Conservation (phyloP, 2,113 vertebrate genomes). For the Halichoeres trimaculatus region DNA sequence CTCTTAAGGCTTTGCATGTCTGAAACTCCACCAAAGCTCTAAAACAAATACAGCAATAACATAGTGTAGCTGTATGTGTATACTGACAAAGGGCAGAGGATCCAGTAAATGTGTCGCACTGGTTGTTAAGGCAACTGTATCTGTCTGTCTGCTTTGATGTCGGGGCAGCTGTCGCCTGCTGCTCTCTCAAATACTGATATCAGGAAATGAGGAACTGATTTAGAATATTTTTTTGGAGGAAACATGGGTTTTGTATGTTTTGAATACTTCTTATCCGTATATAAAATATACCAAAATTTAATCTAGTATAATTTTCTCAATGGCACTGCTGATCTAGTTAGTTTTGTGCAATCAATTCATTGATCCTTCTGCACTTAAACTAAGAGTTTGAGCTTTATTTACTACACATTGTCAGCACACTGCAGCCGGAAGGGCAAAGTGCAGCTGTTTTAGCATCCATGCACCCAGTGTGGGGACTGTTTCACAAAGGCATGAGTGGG, state of each 20-base stretch:
- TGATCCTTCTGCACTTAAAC: constrained; percentile 21
- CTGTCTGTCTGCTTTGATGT: constrained; percentile 39
- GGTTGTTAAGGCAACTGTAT: constrained; percentile 55
- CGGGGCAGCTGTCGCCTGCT: constrained; percentile 33
- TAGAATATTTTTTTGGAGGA: not conserved
- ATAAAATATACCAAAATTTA: not conserved
- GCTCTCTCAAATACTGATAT: constrained; percentile 10
- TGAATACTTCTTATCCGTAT: not conserved
- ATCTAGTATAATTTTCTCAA: constrained; percentile 19
- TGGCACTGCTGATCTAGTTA: constrained; percentile 6
- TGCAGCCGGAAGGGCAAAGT: constrained; percentile 51
- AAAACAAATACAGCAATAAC: constrained; percentile 21
- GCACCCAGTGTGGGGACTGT: constrained; percentile 33
- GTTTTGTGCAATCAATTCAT: constrained; percentile 38
- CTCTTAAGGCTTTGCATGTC: not conserved
- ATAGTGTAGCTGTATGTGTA: constrained; percentile 36
- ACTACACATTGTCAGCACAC: constrained; percentile 33
- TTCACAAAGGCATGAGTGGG: constrained; percentile 59
- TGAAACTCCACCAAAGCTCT: not conserved
- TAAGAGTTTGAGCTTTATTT: constrained; percentile 4
- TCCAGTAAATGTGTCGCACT: constrained; percentile 18
- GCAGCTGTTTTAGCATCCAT: constrained; percentile 63
- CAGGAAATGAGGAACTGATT: not conserved
- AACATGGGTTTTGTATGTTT: not conserved
- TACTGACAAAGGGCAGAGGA: constrained; percentile 6